phyloP scores from a whole-genome alignment of 1,140 invertebrate genomes.

The Hycleus cichorii region DNA sequence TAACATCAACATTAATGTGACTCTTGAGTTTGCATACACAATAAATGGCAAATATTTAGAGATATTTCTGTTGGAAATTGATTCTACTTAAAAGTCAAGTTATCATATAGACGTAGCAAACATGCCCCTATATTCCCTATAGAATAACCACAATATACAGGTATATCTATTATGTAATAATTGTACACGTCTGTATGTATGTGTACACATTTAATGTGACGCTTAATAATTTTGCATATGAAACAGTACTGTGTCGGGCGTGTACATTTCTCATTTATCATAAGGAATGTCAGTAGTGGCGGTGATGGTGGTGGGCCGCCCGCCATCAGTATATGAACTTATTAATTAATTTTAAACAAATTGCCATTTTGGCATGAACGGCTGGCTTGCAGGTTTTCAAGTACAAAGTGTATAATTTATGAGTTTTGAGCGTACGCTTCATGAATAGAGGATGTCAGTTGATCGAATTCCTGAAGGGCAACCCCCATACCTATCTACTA shows the following conservation, averaged over 20 bases:
- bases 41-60: neutral
- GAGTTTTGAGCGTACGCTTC: slow-evolving; percentile 15
- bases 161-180: slow-evolving; percentile 14
- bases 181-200: slow-evolving; percentile 1
- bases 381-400: slow-evolving; percentile 14
- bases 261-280: slow-evolving; percentile 29
- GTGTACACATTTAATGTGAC: slow-evolving; percentile 18
- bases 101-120: slow-evolving; percentile 1
- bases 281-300: slow-evolving; percentile 17
- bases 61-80: neutral
- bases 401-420: slow-evolving; percentile 20
- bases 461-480: slow-evolving; percentile 15
- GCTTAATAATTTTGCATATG: slow-evolving; percentile 28
- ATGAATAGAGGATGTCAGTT: slow-evolving; percentile 3
- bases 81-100: neutral
- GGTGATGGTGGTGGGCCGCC: neutral
- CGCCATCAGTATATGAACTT: slow-evolving; percentile 18
- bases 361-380: slow-evolving; percentile 20
- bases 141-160: slow-evolving; percentile 18
- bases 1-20: neutral
- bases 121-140: slow-evolving; percentile 20
- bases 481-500: too few relatives aligned
- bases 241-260: slow-evolving; percentile 19
- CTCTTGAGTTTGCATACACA: neutral
- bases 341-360: slow-evolving; percentile 34